Evolutionary conservation across 2,113 vertebrate genomes (phyloP).

Genomic region (Fulmarus glacialis): DNA sequence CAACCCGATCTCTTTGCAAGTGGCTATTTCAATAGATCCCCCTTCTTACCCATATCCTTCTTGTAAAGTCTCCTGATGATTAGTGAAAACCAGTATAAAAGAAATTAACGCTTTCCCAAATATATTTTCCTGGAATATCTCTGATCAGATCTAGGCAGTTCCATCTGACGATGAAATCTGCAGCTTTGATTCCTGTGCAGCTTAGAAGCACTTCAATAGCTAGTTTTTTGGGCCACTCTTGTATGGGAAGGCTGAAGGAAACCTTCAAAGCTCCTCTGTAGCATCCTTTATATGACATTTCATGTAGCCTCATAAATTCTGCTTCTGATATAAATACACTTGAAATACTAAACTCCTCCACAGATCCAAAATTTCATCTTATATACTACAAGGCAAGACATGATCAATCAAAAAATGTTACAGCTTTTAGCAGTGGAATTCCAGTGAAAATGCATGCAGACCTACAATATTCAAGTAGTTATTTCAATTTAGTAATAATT

Average conservation of each 20-base stretch:
- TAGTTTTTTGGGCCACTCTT: background rate
- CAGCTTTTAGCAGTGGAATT: background rate
- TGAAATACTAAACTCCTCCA: background rate
- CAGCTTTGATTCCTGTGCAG: background rate
- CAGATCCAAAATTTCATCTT: background rate
- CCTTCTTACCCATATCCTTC: background rate
- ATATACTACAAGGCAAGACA: background rate
- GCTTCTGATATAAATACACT: background rate
- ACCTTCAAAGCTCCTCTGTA: background rate
- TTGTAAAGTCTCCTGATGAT: background rate
- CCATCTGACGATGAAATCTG: background rate
- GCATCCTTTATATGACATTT: background rate
- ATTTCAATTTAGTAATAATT: background rate
- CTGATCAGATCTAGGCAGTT: background rate
- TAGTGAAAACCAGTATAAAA: background rate
- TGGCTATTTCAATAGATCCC: background rate
- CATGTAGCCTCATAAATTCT: background rate
- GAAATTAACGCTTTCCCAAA: background rate
- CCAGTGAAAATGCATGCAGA: background rate
- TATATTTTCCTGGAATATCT: background rate
- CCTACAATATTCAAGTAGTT: background rate
- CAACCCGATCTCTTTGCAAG: background rate
- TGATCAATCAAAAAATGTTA: background rate
- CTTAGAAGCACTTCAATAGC: background rate
- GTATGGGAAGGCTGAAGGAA: background rate